Evolutionary conservation across 1,140 invertebrate genomes (phyloP).

Genomic region (Chlorops oryzae): DNA sequence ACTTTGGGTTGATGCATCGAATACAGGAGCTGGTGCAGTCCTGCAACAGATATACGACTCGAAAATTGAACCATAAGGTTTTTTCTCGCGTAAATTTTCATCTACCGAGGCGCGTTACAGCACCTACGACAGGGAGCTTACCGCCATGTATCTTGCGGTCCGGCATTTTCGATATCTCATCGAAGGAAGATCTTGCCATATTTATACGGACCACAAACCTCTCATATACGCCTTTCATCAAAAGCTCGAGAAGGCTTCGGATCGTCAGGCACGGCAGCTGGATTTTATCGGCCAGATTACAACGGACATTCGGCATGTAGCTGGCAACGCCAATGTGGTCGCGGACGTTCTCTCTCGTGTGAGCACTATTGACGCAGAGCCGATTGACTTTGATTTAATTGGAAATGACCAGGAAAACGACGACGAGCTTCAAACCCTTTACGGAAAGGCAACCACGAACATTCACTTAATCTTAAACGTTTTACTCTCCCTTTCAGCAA

Average conservation of each 20-base stretch:
- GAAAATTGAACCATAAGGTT: constrained; percentile 25
- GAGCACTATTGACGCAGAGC: background rate
- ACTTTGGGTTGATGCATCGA: too few species aligned
- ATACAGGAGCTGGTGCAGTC: too few species aligned
- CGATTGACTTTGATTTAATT: background rate
- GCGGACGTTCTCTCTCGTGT: constrained; percentile 39
- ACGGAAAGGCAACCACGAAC: background rate
- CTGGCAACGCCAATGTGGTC: constrained; percentile 33
- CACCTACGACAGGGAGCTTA: constrained; percentile 43
- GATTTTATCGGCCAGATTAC: constrained; percentile 44
- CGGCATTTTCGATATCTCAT: constrained; percentile 36
- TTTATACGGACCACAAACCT: constrained; percentile 48
- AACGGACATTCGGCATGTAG: constrained; percentile 35
- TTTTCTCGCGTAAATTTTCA: constrained; percentile 27
- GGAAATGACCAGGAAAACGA: background rate
- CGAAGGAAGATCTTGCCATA: constrained; percentile 30
- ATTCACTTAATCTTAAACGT: background rate
- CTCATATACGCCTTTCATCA: constrained; percentile 31
- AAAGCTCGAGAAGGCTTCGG: constrained; percentile 5
- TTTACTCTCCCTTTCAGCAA: background rate
- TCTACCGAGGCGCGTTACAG: constrained; percentile 24
- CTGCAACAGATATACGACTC: constrained; percentile 16
- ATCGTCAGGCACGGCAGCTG: constrained; percentile 28
- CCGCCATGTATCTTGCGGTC: constrained; percentile 34
- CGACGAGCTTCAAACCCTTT: background rate